phyloP scores from a whole-genome alignment of 2,888 invertebrate genomes.

The Escarpia spicata region DNA sequence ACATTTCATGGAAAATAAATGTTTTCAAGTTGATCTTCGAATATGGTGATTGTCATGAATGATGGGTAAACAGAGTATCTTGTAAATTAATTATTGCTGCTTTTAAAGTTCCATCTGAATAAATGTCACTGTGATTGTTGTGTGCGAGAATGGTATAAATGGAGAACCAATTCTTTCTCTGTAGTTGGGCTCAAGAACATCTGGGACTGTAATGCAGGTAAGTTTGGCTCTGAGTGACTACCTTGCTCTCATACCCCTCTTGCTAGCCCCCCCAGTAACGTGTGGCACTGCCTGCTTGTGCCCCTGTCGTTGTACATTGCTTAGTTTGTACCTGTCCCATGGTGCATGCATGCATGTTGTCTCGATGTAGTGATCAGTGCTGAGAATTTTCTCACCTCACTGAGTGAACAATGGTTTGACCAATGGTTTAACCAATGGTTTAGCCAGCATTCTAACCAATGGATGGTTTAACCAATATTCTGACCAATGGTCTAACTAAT shows the following conservation, averaged over 20 bases:
- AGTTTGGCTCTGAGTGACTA: background rate
- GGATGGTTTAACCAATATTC: no score
- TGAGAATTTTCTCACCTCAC: background rate
- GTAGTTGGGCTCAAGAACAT: conserved; percentile 33
- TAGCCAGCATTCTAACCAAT: background rate
- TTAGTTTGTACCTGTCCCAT: background rate
- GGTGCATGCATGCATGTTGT: background rate
- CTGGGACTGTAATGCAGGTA: conserved; percentile 41
- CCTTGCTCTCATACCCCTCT: background rate
- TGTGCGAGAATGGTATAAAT: background rate
- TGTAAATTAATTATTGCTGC: background rate
- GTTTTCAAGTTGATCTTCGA: background rate
- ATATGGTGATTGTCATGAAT: background rate
- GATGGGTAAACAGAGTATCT: background rate
- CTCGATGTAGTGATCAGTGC: background rate
- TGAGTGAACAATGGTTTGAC: background rate
- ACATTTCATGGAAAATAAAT: background rate
- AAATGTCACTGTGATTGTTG: background rate
- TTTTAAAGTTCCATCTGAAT: background rate
- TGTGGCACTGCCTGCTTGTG: background rate
- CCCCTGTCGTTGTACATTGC: background rate
- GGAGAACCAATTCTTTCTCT: background rate
- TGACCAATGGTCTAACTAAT: background rate
- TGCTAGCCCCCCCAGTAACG: no score
- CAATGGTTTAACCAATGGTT: background rate